phyloP scores from a whole-genome alignment of 2,797 vertebrate genomes.

The Poeciliopsis presidionis region DNA sequence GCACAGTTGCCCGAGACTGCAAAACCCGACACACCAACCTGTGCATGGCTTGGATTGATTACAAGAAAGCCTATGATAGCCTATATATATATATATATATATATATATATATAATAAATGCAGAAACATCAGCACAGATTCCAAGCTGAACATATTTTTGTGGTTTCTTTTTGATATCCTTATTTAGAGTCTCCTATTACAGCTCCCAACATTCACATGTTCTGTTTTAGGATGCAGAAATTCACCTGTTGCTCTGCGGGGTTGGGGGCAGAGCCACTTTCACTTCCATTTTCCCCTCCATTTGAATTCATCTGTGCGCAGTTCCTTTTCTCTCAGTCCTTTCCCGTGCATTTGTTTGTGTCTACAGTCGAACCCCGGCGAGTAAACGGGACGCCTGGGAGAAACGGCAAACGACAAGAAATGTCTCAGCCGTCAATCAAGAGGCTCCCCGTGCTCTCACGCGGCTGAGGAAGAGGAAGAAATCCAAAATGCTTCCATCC shows the following conservation, averaged over 20 bases:
- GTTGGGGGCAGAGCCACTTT: slow-evolving; percentile 8
- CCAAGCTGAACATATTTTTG: background rate
- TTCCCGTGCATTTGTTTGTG: slow-evolving; percentile 1
- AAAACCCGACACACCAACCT: too few relatives aligned
- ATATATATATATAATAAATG: background rate
- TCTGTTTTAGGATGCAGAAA: slow-evolving; percentile 47
- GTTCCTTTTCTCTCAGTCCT: slow-evolving; percentile 23
- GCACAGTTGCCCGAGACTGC: too few relatives aligned
- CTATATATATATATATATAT: background rate
- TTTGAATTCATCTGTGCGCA: slow-evolving; percentile 21
- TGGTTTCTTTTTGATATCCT: slow-evolving; percentile 18
- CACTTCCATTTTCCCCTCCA: background rate
- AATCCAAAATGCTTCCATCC: slow-evolving; percentile 65
- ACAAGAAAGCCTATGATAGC: too few relatives aligned
- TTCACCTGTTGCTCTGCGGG: slow-evolving; percentile 25
- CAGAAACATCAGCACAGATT: background rate
- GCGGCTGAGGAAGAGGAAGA: slow-evolving; percentile 42
- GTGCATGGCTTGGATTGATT: too few relatives aligned
- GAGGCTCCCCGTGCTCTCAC: slow-evolving; percentile 26
- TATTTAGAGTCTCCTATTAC: slow-evolving; percentile 28
- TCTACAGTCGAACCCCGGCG: slow-evolving; percentile 20
- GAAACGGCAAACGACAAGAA: slow-evolving; percentile 57
- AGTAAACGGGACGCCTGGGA: slow-evolving; percentile 68
- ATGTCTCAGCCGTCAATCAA: slow-evolving; percentile 80
- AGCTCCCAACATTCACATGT: slow-evolving; percentile 21